Conservation (phyloP, 2,888 invertebrate species). For the Andrena minutula region DNA sequence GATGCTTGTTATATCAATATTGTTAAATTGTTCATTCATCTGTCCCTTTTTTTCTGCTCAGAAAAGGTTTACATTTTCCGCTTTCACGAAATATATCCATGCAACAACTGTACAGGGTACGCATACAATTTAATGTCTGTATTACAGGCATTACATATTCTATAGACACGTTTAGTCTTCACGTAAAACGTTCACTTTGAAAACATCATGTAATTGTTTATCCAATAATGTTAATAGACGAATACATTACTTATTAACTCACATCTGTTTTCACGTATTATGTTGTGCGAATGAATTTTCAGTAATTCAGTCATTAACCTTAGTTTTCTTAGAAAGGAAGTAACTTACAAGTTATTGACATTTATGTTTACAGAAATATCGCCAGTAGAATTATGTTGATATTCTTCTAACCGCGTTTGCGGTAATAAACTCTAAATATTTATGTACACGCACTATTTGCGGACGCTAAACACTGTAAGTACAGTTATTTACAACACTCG, state of each 20-base stretch:
- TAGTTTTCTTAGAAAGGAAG: conserved; percentile 17
- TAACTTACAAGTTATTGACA: conserved; percentile 36
- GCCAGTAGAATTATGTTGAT: conserved; percentile 45
- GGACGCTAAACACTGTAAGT: conserved; percentile 84
- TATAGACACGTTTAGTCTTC: background rate
- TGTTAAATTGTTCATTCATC: conserved; percentile 1
- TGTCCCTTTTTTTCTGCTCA: background rate
- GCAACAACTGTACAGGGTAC: background rate
- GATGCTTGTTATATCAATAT: conserved; percentile 10
- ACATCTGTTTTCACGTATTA: conserved; percentile 14
- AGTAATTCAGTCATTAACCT: conserved; percentile 35
- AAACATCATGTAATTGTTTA: background rate
- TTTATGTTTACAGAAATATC: conserved; percentile 46
- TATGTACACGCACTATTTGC: conserved; percentile 83
- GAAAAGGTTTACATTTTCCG: background rate
- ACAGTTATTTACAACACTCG: conserved; percentile 85
- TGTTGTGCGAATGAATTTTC: conserved; percentile 36
- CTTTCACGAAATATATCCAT: background rate
- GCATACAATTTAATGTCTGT: background rate
- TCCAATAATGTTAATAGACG: background rate
- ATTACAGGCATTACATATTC: background rate
- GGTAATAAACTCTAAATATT: conserved; percentile 71
- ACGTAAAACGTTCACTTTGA: background rate
- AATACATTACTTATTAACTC: conserved; percentile 28
- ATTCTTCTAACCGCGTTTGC: conserved; percentile 49